Base-by-base conservation (phyloP, 1,140 invertebrate genomes). In the Eurosta solidaginis region DNA sequence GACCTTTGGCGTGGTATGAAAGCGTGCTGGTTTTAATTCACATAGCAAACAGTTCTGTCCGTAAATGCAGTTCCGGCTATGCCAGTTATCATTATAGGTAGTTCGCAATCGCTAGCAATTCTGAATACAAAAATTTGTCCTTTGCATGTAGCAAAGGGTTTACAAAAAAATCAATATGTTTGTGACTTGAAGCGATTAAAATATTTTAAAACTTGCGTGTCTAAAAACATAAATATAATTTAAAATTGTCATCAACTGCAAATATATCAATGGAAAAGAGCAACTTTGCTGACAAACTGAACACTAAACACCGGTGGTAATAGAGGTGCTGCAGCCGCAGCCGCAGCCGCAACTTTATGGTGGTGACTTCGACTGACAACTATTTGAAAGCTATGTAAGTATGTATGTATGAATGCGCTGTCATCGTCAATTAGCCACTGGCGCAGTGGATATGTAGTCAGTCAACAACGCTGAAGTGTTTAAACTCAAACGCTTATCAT, bases 151-250 rank as follows among this genome's bases (percentile, higher is more conserved):
- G n/a, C n/a, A n/a, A n/a, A n/a, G n/a, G n/a, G n/a, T n/a, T n/a
- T 10, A 29, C 33, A 68, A 40, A 17, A 68, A 68, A 68, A 33
- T 1, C 59, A 40, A 68, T 25, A 54, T 29, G 9, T 25, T 12
- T 12, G 50, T 14, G 50, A 12, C 50, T 12, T 12, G 14, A 54
- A 54, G 14, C 59, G 40, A 29, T 68, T 68, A 40, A 68, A 36
- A 68, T 68, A 68, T 40, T 68, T 68, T 68, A 36, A 68, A 68
- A 40, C 36, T 68, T 36, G 33, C 59, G 12, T 68, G 40, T 33
- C 36, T 68, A 36, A 68, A 68, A 68, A 68, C 59, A 68, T 68
- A 68, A 68, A 68, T 68, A 68, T 68, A 68, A 68, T 68, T 68
- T 68, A 2, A 10, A 68, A 68, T 68, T 68, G 59, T 68, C 59